Evolutionary conservation across 2,888 invertebrate genomes (phyloP), one percentile per base, ranked within the genome.

Genomic region (Cheilosia vernalis): DNA sequence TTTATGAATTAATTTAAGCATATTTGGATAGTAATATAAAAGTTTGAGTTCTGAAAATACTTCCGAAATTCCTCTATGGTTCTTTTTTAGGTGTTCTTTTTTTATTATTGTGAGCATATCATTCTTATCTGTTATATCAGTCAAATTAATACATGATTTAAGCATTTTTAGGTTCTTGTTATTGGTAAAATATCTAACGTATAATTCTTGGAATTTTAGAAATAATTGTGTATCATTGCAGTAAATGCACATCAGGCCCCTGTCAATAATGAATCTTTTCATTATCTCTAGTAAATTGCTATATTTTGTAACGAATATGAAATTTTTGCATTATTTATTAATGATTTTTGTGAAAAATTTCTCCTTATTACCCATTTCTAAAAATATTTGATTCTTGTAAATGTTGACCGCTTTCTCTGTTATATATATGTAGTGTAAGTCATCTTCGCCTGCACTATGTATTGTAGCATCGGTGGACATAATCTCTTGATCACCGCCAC

Each of bases 241-340:
- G 66, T 55, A 83, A 15, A 87, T 17, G 56, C 73, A 76, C 55
- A 83, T 67, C 24, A 80, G 10, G 10, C 86, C 86, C 55, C 77
- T 87, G 6, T 44, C 44, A 13, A 74, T 56, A 24, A 83, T 33
- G 19, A 55, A 17, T 44, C 49, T 17, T 60, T 61, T 76, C 64
- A 78, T 70, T 53, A 78, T 19, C 40, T 81, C 58, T 6, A 85
- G 30, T 42, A 85, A 47, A 30, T 81, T 53, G 40, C 61, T 79
- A 30, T 55, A 13, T 72, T 2, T 24, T 40, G 47, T 53, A 37
- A 72, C 21, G n/a, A 24, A 19, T 7, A 61, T 30, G 44, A 7
- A 27, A 21, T 72, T 61, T n/a, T 53, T 42, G 27, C 61, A 53
- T 47, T 74, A 37, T 64, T 40, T 63, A 30, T 78, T 49, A 2